Evolutionary conservation across 2,888 invertebrate genomes (phyloP).

Genomic region (Noctua janthe): DNA sequence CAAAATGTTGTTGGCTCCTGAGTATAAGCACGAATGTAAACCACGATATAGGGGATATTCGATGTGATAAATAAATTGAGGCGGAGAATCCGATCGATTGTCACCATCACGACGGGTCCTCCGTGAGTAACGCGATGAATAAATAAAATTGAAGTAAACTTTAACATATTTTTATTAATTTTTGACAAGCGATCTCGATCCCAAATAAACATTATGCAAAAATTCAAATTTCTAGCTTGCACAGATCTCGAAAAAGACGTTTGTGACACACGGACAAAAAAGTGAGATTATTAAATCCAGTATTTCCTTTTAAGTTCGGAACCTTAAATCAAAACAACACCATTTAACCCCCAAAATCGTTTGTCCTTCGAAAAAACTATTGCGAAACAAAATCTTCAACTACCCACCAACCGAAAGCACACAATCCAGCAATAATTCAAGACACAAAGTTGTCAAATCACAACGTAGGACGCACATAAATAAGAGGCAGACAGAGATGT

Average conservation of each 20-base stretch:
- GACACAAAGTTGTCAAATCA: conserved; percentile 78
- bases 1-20: background rate
- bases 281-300: background rate
- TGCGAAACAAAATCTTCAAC: conserved; percentile 14
- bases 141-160: no score
- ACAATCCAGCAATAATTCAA: conserved; percentile 71
- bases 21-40: background rate
- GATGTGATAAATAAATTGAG: background rate
- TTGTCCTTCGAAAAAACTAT: conserved; percentile 38
- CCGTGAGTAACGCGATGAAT: no score
- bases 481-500: conserved; percentile 73
- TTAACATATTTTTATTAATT: background rate
- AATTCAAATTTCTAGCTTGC: background rate
- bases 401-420: conserved; percentile 20
- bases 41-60: no score
- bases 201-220: background rate
- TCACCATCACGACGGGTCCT: background rate
- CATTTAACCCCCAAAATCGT: background rate
- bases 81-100: background rate
- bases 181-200: background rate
- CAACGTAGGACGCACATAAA: conserved; percentile 78
- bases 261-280: background rate
- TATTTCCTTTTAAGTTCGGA: background rate
- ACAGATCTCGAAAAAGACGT: background rate
- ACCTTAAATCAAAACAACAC: no score